phyloP scores from a whole-genome alignment of 2,888 invertebrate genomes.

The Schizaphis graminum region DNA sequence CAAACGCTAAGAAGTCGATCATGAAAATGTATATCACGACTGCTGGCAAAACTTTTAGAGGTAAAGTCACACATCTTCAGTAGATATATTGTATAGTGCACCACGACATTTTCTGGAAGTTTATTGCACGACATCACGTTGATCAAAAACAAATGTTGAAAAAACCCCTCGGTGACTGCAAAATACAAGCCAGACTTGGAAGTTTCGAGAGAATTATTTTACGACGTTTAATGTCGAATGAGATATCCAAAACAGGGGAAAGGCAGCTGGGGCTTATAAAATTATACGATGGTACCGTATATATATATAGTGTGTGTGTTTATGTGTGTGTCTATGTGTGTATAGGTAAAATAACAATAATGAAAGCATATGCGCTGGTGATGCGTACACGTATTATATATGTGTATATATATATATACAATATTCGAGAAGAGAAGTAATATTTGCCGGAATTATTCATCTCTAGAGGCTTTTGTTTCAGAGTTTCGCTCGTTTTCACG shows the following conservation, averaged over 20 bases:
- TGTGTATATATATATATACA: neutral
- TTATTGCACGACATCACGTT: neutral
- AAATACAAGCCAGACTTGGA: neutral
- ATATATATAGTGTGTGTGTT: too few relatives aligned
- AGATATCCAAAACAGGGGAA: conserved; percentile 20
- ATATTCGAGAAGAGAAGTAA: neutral
- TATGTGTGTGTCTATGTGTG: neutral
- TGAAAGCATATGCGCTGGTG: conserved; percentile 30
- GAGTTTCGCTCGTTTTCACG: conserved; percentile 61
- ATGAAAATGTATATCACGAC: neutral
- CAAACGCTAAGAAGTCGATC: neutral
- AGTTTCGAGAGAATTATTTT: conserved; percentile 44
- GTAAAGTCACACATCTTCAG: neutral
- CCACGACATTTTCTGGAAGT: neutral
- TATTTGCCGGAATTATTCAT: conserved; percentile 61
- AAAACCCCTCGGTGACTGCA: neutral
- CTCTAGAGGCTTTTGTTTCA: conserved; percentile 57
- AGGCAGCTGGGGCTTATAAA: conserved; percentile 28
- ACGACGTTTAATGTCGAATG: conserved; percentile 26
- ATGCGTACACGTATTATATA: neutral
- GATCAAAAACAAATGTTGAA: neutral
- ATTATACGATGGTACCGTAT: conserved; percentile 23
- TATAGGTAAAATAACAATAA: conserved; percentile 37
- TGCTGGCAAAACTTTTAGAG: neutral
- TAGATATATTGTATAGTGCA: neutral